A percentile compares a stretch with the other conserved stretches of the same genome.
Conservation (phyloP, 2,113 vertebrate species). For the Pseudopodoces humilis region DNA sequence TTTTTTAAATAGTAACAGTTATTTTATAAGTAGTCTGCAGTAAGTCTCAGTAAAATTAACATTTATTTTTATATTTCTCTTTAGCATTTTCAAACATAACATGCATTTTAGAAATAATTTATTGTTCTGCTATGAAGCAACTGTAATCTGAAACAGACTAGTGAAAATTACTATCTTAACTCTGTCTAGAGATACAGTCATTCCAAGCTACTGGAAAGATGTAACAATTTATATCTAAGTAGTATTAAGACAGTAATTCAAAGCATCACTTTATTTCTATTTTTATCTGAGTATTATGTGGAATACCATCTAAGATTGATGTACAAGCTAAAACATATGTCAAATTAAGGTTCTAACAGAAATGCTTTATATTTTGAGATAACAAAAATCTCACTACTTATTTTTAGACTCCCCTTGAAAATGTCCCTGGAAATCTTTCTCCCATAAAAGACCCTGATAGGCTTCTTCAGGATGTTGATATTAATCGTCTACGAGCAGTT, state of each 20-base stretch:
- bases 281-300: background rate
- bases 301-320: background rate
- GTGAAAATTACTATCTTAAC: background rate
- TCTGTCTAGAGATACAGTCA: background rate
- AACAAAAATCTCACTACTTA: background rate
- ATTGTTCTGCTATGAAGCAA: background rate
- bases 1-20: background rate
- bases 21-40: background rate
- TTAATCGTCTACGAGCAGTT: conserved; percentile 93
- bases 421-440: conserved; percentile 87
- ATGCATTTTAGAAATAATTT: background rate
- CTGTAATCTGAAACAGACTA: background rate
- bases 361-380: background rate
- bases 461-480: conserved; percentile 96
- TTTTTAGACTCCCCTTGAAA: conserved; percentile 85
- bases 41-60: background rate
- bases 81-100: background rate
- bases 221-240: background rate
- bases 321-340: background rate
- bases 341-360: background rate
- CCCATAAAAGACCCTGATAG: conserved; percentile 93
- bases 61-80: background rate
- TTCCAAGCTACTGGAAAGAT: background rate
- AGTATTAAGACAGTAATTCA: background rate
- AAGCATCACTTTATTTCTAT: background rate